A percentile compares a stretch with the other conserved stretches of the same genome.
Conservation (phyloP, 2,888 invertebrate genomes). For the Hemaris fuciformis region DNA sequence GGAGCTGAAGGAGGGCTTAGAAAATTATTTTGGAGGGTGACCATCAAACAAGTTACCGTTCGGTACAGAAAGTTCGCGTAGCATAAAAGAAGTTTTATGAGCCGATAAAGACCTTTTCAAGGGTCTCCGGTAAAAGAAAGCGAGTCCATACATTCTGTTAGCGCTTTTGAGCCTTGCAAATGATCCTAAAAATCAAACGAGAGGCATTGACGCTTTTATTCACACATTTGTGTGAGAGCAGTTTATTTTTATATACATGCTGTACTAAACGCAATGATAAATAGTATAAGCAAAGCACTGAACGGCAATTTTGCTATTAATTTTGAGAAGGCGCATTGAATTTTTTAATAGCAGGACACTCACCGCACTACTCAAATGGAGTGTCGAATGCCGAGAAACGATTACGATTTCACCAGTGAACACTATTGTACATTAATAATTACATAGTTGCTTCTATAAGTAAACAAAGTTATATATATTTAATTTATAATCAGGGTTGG, state of each 20-base stretch:
- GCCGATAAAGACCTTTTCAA: constrained; percentile 75
- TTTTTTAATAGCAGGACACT: too few relatives aligned
- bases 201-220: constrained; percentile 12
- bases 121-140: constrained; percentile 56
- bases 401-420: too few relatives aligned
- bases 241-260: background rate
- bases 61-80: constrained; percentile 65
- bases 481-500: too few relatives aligned
- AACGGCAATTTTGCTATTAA: background rate
- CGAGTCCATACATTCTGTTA: constrained; percentile 31
- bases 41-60: constrained; percentile 72
- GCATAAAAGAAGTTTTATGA: constrained; percentile 76
- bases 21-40: constrained; percentile 74
- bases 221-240: background rate
- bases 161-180: constrained; percentile 21
- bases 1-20: constrained; percentile 57
- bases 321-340: background rate
- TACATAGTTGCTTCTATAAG: too few relatives aligned
- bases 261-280: background rate
- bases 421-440: too few relatives aligned
- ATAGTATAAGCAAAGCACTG: background rate
- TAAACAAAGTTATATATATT: too few relatives aligned
- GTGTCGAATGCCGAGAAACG: too few relatives aligned
- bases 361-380: too few relatives aligned
- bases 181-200: constrained; percentile 25